Conservation (phyloP, 2,797 vertebrate genomes). For the Varecia variegata region DNA sequence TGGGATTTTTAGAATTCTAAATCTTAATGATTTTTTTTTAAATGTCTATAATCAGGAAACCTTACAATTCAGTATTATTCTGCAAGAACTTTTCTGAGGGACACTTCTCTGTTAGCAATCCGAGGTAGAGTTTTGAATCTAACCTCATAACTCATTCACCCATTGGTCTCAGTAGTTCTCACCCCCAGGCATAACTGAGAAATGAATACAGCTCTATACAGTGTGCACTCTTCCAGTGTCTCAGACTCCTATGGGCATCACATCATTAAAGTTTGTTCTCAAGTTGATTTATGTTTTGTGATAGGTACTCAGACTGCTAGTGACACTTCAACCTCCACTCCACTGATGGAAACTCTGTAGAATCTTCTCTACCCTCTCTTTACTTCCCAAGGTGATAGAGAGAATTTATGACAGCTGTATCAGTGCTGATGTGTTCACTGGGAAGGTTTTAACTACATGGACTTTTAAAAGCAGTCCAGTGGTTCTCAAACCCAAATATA, state of each 20-base stretch:
- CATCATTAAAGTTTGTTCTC: neutral
- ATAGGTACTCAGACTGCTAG: neutral
- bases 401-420: neutral
- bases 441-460: neutral
- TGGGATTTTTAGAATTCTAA: neutral
- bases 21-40: neutral
- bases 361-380: neutral
- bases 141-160: neutral
- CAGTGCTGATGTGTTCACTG: neutral
- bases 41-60: neutral
- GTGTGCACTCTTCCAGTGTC: accelerated
- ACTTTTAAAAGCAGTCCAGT: neutral
- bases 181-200: too few relatives aligned
- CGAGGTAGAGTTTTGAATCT: neutral
- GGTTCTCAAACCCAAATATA: neutral
- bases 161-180: neutral
- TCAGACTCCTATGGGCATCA: neutral
- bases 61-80: neutral
- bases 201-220: neutral
- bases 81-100: neutral
- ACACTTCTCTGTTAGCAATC: neutral
- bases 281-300: neutral
- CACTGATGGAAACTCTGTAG: neutral
- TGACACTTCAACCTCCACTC: too few relatives aligned
- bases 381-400: neutral